Evolutionary conservation across 2,888 invertebrate genomes (phyloP), one percentile per base, ranked within the genome.

Genomic region (Thecophora atra): DNA sequence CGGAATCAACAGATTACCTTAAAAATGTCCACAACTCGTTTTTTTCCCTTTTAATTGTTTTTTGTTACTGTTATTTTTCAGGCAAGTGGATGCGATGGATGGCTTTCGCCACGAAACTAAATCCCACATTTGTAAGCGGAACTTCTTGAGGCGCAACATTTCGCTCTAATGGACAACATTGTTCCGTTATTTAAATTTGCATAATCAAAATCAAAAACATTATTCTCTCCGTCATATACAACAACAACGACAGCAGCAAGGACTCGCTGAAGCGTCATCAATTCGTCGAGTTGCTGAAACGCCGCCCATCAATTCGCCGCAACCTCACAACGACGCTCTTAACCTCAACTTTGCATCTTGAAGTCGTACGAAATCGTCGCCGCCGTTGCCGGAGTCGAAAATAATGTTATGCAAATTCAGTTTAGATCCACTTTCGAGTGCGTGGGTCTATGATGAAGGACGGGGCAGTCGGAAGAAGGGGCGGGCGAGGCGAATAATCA

Each of bases 151-250:
- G 70, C 70, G 52, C 62, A 63, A 63, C 62, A 37, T 77, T 79
- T 76, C 62, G 76, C 75, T 78, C 74, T 77, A 78, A 80, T 82
- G 77, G 78, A 74, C 79, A 81, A 79, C 79, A 81, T 82, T 82
- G 82, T 83, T 82, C 78, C 78, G 77, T 82, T 81, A 82, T 81
- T 82, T 82, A 82, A 82, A 82, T 82, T 82, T 82, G 78, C 81
- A 82, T 82, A 82, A 82, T 81, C 82, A 81, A 82, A 82, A 82
- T 82, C 83, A 81, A 82, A 82, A 83, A 81, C 80, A 79, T 79
- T 78, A 80, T 79, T 80, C 80, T 80, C 78, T 44, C 54, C 70
- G 52, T 52, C 70, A 28, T 51, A 73, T 71, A 74, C 65, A 54
- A 67, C 19, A 37, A 66, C 21, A 52, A 24, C 47, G 51, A 58